Evolutionary conservation across 2,888 invertebrate species (phyloP).

Genomic region (Cecidostiba fungosa): DNA sequence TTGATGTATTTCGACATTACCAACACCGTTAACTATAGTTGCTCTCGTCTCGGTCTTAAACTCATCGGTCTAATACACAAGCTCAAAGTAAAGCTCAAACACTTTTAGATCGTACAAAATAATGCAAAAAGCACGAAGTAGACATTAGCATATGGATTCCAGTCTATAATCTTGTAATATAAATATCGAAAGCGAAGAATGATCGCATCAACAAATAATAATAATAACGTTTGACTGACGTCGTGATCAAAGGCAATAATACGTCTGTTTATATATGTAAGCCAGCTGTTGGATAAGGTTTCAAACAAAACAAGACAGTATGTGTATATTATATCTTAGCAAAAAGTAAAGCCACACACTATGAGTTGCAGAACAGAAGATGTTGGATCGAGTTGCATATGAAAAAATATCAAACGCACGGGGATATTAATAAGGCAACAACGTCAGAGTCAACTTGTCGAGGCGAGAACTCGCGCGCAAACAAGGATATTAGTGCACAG

Average conservation of each 20-base stretch:
- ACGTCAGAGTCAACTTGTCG: conserved; percentile 12
- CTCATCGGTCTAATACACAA: not conserved
- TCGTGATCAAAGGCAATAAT: not conserved
- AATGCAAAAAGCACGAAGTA: not conserved
- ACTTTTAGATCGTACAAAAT: not conserved
- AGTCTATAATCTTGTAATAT: conserved; percentile 22
- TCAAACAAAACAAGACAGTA: conserved; percentile 41
- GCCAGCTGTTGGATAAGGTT: conserved; percentile 36
- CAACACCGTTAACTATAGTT: conserved; percentile 5
- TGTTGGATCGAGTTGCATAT: conserved; percentile 21
- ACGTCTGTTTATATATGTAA: conserved; percentile 5
- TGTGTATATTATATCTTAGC: not conserved
- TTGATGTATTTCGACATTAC: too few relatives aligned
- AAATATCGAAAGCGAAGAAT: conserved; percentile 38
- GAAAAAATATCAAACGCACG: not conserved
- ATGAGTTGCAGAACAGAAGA: conserved; percentile 27
- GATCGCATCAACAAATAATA: conserved; percentile 11
- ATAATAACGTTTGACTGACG: not conserved
- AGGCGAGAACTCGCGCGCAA: conserved; percentile 34
- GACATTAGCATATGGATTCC: conserved; percentile 33
- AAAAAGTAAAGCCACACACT: conserved; percentile 54
- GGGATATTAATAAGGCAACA: conserved; percentile 17
- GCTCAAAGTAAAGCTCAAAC: not conserved
- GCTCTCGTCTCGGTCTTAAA: not conserved
- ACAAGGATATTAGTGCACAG: conserved; percentile 58